Conservation (phyloP, 2,888 invertebrate genomes). For the Ctena decussata region DNA sequence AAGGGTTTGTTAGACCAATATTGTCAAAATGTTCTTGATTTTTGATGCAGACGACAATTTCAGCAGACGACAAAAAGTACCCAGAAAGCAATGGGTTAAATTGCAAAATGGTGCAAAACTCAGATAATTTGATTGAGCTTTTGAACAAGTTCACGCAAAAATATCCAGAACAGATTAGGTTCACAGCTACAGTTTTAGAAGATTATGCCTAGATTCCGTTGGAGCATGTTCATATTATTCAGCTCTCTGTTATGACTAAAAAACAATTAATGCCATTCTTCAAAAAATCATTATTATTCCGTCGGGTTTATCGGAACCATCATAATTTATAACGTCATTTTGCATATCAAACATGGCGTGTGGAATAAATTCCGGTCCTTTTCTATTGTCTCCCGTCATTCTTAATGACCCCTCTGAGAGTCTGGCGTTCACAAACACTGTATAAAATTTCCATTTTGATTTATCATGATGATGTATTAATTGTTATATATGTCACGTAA, state of each 20-base stretch:
- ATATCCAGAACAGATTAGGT: too few species aligned
- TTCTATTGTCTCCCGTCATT: not conserved
- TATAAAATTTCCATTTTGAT: constrained; percentile 67
- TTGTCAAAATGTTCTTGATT: too few species aligned
- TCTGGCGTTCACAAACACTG: not conserved
- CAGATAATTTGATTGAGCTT: too few species aligned
- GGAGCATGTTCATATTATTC: not conserved
- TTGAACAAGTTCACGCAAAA: too few species aligned
- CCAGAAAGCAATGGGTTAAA: too few species aligned
- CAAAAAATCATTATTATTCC: not conserved
- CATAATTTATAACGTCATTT: not conserved
- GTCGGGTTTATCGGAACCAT: not conserved
- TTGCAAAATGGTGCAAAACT: too few species aligned
- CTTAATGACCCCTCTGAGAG: constrained; percentile 10
- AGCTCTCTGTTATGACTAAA: not conserved
- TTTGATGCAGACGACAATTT: too few species aligned
- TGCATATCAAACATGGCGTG: constrained; percentile 1
- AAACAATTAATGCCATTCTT: not conserved
- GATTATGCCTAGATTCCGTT: too few species aligned
- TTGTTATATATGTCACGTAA: constrained; percentile 60
- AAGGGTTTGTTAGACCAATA: too few species aligned
- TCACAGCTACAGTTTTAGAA: too few species aligned
- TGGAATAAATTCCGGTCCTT: not conserved
- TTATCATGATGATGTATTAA: constrained; percentile 63
- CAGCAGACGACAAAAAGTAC: too few species aligned